Percentiles rank a stretch among this genome's conserved stretches.
phyloP scores from a whole-genome alignment of 1,140 invertebrate genomes.

The Drosophila kanapiae region DNA sequence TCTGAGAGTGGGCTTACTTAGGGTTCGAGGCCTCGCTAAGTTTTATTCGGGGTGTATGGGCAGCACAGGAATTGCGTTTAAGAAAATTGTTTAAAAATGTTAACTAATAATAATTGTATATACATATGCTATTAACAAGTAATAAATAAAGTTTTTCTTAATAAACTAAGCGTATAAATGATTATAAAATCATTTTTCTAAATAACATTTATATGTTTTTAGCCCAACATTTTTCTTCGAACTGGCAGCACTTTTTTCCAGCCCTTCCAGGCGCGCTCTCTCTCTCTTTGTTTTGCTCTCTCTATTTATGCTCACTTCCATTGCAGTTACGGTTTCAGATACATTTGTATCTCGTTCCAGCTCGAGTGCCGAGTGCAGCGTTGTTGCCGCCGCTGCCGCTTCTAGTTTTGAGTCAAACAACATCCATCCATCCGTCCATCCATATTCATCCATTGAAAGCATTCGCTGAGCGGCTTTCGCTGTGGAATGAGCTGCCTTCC shows the following conservation, averaged over 20 bases:
- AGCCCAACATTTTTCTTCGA: not conserved
- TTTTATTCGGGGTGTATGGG: not conserved
- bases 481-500: conserved; percentile 66
- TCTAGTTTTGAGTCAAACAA: conserved; percentile 43
- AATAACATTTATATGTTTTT: not conserved
- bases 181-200: not conserved
- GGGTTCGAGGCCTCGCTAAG: conserved; percentile 1
- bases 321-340: conserved; percentile 40
- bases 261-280: conserved; percentile 23
- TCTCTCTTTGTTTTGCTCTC: not conserved
- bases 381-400: conserved; percentile 47
- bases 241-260: conserved; percentile 50
- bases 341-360: conserved; percentile 54
- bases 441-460: conserved; percentile 24
- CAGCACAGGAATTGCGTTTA: not conserved
- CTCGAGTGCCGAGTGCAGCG: conserved; percentile 43
- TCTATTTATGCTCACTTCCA: conserved; percentile 30
- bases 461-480: conserved; percentile 80
- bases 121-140: too few relatives aligned
- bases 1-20: conserved; percentile 12
- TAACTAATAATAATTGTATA: not conserved
- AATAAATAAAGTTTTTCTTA: not conserved
- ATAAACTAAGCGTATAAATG: not conserved
- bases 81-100: not conserved
- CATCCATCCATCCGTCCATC: conserved; percentile 33